Evolutionary conservation across 2,113 vertebrate genomes (phyloP), one percentile per base, ranked within the genome.

Genomic region (Thunnus thynnus): DNA sequence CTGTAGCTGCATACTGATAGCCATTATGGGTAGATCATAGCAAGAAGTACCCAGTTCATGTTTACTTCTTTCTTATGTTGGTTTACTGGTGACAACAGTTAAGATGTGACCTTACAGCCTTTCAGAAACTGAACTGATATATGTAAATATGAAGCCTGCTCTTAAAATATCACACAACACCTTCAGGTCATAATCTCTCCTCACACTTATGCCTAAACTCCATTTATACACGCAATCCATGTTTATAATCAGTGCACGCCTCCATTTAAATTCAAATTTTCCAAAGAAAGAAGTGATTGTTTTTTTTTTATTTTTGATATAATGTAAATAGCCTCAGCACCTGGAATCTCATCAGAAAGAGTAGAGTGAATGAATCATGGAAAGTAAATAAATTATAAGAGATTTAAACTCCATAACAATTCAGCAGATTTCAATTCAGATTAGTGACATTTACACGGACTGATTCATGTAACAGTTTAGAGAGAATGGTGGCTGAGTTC

Each of bases 1-100:
- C 72, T 83, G 65, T 75, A 76, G 70, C 74, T 71, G 54, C 69
- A 70, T 41, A 52, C 32, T 48, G 58, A 71, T 44, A 69, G 73
- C 72, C 76, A 67, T 72, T 41, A 52, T 50, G 16, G 52, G n/a
- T 25, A 41, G 14, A 68, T 55, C 46, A 69, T 32, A 74, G 44
- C 16, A 17, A 68, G 36, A n/a, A 63, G 46, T 71, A 78, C 20
- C 55, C 22, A 41, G 5, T 61, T 73, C 58, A 61, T 66, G 82
- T 87, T 85, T 62, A 76, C 54, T 58, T 5, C 14, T 64, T 60
- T 41, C 36, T 41, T 57, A 46, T 63, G 64, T 58, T 70, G 20
- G 61, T 62, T 74, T 52, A 46, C 48, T 66, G 63, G 20, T 81
- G 62, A 78, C 58, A 71, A 69, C 52, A 52, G 72, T 57, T 41